These are phyloP conservation scores for Bombus haemorrhoidalis DNA, from an alignment of 1,140 invertebrate species.

Conservation along the genomic window DNA sequence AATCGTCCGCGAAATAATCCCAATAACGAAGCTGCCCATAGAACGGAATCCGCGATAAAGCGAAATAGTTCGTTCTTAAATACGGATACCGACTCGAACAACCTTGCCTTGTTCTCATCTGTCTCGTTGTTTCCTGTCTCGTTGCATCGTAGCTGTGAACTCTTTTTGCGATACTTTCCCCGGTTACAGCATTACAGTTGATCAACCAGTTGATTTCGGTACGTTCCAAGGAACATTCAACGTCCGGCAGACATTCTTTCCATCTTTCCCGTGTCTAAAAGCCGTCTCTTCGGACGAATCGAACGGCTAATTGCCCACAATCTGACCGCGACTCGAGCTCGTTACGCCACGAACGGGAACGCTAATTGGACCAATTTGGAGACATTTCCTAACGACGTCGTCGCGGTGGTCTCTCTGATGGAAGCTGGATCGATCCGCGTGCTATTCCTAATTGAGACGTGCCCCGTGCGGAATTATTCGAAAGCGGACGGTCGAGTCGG, in stretches of 20 bases:
- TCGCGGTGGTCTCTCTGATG: conserved; percentile 36
- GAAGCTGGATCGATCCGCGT: conserved; percentile 2
- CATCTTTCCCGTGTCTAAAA: background rate
- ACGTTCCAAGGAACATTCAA: background rate
- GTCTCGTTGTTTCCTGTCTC: background rate
- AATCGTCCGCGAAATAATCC: no score
- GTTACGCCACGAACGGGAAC: conserved; percentile 27
- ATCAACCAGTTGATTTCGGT: conserved; percentile 3
- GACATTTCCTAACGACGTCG: conserved; percentile 53
- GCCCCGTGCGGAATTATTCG: conserved; percentile 46
- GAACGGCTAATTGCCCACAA: conserved; percentile 44
- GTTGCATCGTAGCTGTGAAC: background rate
- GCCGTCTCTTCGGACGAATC: conserved; percentile 7
- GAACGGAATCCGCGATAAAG: no score
- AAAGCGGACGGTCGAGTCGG: background rate
- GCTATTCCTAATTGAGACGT: conserved; percentile 59
- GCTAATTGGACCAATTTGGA: conserved; percentile 53
- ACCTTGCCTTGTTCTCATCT: background rate
- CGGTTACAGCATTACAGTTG: background rate
- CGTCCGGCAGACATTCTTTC: background rate
- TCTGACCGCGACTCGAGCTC: conserved; percentile 10
- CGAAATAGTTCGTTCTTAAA: no score
- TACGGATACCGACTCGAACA: no score
- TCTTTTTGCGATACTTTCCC: conserved; percentile 56
- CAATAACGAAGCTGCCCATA: no score